A percentile compares a stretch with the other conserved stretches of the same genome.
Conservation (phyloP, 2,888 invertebrate species). For the Macaria liturata region DNA sequence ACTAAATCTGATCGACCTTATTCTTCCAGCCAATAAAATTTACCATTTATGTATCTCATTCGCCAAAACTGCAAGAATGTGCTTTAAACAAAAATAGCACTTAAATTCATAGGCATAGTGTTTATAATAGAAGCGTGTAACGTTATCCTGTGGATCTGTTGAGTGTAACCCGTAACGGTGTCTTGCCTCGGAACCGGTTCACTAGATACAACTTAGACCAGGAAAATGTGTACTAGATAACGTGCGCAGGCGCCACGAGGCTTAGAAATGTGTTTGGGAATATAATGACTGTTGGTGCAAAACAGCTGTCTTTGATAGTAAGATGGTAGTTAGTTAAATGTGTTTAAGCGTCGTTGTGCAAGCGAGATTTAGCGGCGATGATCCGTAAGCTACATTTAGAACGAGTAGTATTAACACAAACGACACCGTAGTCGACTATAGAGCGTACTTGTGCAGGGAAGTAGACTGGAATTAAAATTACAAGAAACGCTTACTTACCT, state of each 20-base stretch:
- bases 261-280: too few relatives aligned
- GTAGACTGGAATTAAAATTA: too few relatives aligned
- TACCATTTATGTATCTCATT: slow-evolving; percentile 1
- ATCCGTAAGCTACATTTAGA: too few relatives aligned
- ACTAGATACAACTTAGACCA: slow-evolving; percentile 30
- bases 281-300: too few relatives aligned
- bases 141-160: slow-evolving; percentile 32
- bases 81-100: not conserved
- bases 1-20: not conserved
- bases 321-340: too few relatives aligned
- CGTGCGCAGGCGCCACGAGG: not conserved
- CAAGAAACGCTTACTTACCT: too few relatives aligned
- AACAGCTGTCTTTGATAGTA: too few relatives aligned
- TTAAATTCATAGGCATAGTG: slow-evolving; percentile 19
- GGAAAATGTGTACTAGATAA: slow-evolving; percentile 6
- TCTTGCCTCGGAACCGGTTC: slow-evolving; percentile 52
- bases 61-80: slow-evolving; percentile 9
- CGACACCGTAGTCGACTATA: too few relatives aligned
- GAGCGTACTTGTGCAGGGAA: too few relatives aligned
- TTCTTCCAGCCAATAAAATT: not conserved
- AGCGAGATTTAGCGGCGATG: too few relatives aligned
- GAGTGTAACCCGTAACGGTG: slow-evolving; percentile 52
- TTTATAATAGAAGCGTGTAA: slow-evolving; percentile 19
- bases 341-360: too few relatives aligned
- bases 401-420: too few relatives aligned